Conservation (phyloP, 2,888 invertebrate species). For the Hedya salicella region DNA sequence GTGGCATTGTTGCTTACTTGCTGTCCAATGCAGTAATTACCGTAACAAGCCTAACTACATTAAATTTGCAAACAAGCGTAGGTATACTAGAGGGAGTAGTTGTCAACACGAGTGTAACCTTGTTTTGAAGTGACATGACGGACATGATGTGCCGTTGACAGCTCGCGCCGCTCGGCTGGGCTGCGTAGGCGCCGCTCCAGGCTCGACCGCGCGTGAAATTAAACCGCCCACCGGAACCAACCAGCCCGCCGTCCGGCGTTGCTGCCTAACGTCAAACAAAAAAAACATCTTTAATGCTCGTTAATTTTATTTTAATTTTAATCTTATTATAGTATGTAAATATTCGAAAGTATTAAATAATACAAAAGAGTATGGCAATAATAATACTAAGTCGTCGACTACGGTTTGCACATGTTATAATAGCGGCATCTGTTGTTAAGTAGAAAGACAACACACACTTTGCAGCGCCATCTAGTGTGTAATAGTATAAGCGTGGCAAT, state of each 20-base stretch:
- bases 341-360: no score
- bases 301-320: no score
- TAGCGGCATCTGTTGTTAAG: constrained; percentile 52
- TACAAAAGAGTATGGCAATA: no score
- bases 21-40: neutral
- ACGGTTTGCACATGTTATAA: neutral
- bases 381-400: no score
- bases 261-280: neutral
- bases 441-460: constrained; percentile 43
- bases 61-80: neutral
- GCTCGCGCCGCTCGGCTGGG: constrained; percentile 2
- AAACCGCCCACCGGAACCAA: constrained; percentile 44
- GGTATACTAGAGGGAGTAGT: neutral
- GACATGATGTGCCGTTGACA: constrained; percentile 18
- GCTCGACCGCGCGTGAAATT: constrained; percentile 55
- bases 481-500: constrained; percentile 3
- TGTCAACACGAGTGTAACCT: neutral
- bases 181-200: constrained; percentile 28
- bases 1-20: neutral
- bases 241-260: constrained; percentile 26
- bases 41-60: neutral
- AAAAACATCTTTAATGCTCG: constrained; percentile 12
- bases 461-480: constrained; percentile 24
- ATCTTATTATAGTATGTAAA: no score
- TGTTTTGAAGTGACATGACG: neutral